Conservation (phyloP, 2,113 vertebrate genomes). For the Tragulus kanchil region DNA sequence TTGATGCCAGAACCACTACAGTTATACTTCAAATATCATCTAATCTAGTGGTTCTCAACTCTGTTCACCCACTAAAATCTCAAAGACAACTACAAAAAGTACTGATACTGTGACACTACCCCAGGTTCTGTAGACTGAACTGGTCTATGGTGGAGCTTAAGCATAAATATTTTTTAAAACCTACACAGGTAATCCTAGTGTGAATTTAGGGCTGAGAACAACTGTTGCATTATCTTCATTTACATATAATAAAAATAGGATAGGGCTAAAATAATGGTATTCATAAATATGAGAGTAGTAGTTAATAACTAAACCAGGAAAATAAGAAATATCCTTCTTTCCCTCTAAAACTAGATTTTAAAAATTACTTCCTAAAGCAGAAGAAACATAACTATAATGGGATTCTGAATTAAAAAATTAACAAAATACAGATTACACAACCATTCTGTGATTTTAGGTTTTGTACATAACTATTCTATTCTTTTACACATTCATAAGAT, state of each 20-base stretch:
- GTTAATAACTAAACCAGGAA: conserved; percentile 12
- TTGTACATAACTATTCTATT: neutral
- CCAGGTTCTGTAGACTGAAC: conserved; percentile 15
- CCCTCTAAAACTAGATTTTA: neutral
- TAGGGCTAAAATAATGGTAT: conserved; percentile 9
- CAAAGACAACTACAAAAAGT: conserved; percentile 7
- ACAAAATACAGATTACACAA: neutral
- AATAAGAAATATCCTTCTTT: neutral
- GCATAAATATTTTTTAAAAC: neutral
- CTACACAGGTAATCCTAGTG: neutral
- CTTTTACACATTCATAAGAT: neutral
- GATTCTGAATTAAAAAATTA: conserved; percentile 24
- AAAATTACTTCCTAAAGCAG: neutral
- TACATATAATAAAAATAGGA: conserved; percentile 22
- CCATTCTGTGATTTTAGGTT: conserved; percentile 25
- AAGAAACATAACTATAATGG: neutral
- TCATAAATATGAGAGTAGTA: neutral
- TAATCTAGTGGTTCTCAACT: neutral
- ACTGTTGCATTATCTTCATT: neutral
- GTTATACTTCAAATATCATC: conserved; percentile 27
- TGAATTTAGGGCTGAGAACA: neutral
- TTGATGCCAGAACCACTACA: neutral
- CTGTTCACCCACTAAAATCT: neutral
- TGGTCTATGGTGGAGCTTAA: neutral
- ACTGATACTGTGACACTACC: neutral